Conservation (phyloP, 2,113 vertebrate genomes). For the Cinclus mexicanus region DNA sequence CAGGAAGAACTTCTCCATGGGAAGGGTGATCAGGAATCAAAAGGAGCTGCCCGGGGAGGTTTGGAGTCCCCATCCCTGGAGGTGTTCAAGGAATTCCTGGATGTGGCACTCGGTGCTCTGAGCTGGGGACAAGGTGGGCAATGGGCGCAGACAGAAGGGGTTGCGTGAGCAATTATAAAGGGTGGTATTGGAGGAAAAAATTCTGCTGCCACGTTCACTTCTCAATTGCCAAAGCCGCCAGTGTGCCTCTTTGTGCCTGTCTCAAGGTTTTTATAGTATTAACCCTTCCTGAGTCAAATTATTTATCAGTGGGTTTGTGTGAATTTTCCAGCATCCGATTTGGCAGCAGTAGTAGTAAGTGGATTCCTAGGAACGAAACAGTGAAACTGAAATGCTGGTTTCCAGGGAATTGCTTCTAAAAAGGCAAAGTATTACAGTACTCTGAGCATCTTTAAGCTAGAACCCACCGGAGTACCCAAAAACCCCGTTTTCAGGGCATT, state of each 20-base stretch:
- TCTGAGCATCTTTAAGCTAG: background rate
- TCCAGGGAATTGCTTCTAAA: background rate
- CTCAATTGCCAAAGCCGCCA: background rate
- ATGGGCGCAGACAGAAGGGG: background rate
- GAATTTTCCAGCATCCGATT: background rate
- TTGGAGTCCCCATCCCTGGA: background rate
- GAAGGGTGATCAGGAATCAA: background rate
- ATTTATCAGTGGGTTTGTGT: background rate
- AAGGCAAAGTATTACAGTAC: background rate
- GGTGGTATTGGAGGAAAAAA: background rate
- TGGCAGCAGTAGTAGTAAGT: background rate
- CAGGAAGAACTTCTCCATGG: background rate
- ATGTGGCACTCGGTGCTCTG: background rate
- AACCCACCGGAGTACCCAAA: background rate
- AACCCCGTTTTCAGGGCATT: background rate
- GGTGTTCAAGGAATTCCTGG: background rate
- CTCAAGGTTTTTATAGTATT: background rate
- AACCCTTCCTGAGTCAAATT: background rate
- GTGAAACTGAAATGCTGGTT: background rate
- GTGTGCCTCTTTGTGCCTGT: background rate
- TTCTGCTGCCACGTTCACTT: background rate
- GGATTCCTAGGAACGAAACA: background rate
- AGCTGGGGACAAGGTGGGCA: background rate
- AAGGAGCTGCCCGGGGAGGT: background rate
- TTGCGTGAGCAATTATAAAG: background rate